Evolutionary conservation across 2,888 invertebrate genomes (phyloP).

Genomic region (Microctonus hyperodae): DNA sequence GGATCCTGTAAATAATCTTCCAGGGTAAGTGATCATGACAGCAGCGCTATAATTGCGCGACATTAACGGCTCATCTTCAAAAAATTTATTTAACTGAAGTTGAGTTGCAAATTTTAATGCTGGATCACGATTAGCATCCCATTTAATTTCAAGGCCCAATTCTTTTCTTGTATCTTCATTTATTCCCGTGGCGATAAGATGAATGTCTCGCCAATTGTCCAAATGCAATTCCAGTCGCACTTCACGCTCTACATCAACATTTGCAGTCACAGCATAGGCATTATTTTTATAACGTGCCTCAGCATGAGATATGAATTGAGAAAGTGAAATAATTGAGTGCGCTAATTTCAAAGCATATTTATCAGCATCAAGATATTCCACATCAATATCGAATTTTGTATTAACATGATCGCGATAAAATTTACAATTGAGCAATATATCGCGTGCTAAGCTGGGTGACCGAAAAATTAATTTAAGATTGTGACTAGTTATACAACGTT

Average conservation of each 20-base stretch:
- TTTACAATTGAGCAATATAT: conserved; percentile 71
- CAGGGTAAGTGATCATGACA: conserved; percentile 77
- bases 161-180: conserved; percentile 71
- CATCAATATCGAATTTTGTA: conserved; percentile 73
- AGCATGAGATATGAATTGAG: conserved; percentile 71
- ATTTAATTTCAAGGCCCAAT: conserved; percentile 76
- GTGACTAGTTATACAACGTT: conserved; percentile 66
- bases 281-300: conserved; percentile 74
- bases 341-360: conserved; percentile 72
- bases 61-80: conserved; percentile 40
- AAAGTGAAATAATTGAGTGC: conserved; percentile 69
- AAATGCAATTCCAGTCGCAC: conserved; percentile 77
- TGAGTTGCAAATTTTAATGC: conserved; percentile 73
- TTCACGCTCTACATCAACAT: conserved; percentile 72
- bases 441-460: conserved; percentile 74
- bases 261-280: conserved; percentile 73
- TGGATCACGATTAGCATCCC: conserved; percentile 88
- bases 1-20: conserved; percentile 74
- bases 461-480: conserved; percentile 74
- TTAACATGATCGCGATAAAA: conserved; percentile 75
- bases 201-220: conserved; percentile 80
- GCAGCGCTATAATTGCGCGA: conserved; percentile 72
- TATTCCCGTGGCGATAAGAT: conserved; percentile 72
- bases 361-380: conserved; percentile 70
- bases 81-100: conserved; percentile 68